Conservation (phyloP, 1,140 invertebrate genomes). For the Bradysia coprophila region DNA sequence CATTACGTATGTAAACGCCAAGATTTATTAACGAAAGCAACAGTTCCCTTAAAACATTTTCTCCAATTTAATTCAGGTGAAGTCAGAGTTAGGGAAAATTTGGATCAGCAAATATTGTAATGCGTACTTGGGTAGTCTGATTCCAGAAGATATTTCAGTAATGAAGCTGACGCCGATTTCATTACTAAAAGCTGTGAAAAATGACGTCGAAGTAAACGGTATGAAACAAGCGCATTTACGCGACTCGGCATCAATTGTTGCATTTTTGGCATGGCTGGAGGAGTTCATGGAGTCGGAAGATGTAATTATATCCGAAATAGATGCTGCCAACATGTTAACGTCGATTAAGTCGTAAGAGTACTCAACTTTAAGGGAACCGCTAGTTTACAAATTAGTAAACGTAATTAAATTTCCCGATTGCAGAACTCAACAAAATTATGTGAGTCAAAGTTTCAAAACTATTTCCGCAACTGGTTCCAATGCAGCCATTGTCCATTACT, state of each 20-base stretch:
- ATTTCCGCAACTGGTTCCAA: slow-evolving; percentile 83
- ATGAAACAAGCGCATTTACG: slow-evolving; percentile 73
- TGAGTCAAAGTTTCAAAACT: slow-evolving; percentile 81
- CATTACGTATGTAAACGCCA: slow-evolving; percentile 15
- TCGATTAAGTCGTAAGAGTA: too few species aligned
- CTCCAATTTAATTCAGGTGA: too few species aligned
- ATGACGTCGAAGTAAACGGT: slow-evolving; percentile 65
- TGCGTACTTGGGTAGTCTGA: too few species aligned
- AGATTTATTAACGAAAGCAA: slow-evolving; percentile 16
- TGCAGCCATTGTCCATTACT: slow-evolving; percentile 89
- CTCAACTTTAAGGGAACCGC: too few species aligned
- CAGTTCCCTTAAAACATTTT: slow-evolving; percentile 33
- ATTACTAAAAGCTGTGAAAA: slow-evolving; percentile 82
- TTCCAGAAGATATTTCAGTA: too few species aligned
- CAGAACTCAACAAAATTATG: slow-evolving; percentile 50
- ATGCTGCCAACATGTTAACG: too few species aligned
- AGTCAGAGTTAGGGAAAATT: too few species aligned
- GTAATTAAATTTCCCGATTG: slow-evolving; percentile 44
- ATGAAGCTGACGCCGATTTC: slow-evolving; percentile 32
- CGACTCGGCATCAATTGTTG: slow-evolving; percentile 77
- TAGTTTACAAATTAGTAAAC: slow-evolving; percentile 59
- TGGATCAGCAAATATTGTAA: too few species aligned
- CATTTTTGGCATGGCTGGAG: slow-evolving; percentile 89
- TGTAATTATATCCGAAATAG: slow-evolving; percentile 67
- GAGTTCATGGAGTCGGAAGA: slow-evolving; percentile 37